Percentiles rank a stretch among this genome's conserved stretches.
Evolutionary conservation across 1,140 invertebrate genomes (phyloP).

Genomic region (Phortica variegata): DNA sequence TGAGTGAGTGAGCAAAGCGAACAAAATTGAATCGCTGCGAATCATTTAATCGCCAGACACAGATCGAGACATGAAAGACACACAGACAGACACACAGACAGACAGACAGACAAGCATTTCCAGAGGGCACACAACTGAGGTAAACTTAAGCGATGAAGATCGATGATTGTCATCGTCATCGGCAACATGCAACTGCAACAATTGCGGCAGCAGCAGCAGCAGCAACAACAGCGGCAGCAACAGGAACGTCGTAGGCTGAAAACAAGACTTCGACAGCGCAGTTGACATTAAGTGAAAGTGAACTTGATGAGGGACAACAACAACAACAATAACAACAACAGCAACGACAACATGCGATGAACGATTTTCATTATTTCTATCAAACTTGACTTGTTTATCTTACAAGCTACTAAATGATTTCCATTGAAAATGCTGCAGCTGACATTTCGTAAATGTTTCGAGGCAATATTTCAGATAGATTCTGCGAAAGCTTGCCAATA

Average conservation of each 20-base stretch:
- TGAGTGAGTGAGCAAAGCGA: no score
- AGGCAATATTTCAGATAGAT: no score
- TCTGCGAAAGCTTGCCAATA: no score
- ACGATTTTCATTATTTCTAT: constrained; percentile 5
- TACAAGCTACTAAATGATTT: constrained; percentile 17
- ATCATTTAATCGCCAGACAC: no score
- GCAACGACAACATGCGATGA: constrained; percentile 5
- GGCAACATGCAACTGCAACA: constrained; percentile 13
- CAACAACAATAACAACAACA: constrained; percentile 10
- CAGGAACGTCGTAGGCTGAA: no score
- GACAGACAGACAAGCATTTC: no score
- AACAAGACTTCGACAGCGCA: no score
- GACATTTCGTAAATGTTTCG: no score
- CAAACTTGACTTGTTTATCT: background rate
- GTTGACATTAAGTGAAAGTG: constrained; percentile 55
- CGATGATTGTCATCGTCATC: constrained; percentile 51
- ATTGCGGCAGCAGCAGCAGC: constrained; percentile 8
- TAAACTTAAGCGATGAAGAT: constrained; percentile 40
- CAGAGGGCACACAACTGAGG: background rate
- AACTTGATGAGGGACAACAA: constrained; percentile 43
- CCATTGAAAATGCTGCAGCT: no score
- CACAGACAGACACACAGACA: no score
- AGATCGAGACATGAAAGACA: no score
- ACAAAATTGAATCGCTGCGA: no score
- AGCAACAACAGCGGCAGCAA: constrained; percentile 16